Evolutionary conservation across 2,888 invertebrate species (phyloP).

Genomic region (Drosophila mayaguana): DNA sequence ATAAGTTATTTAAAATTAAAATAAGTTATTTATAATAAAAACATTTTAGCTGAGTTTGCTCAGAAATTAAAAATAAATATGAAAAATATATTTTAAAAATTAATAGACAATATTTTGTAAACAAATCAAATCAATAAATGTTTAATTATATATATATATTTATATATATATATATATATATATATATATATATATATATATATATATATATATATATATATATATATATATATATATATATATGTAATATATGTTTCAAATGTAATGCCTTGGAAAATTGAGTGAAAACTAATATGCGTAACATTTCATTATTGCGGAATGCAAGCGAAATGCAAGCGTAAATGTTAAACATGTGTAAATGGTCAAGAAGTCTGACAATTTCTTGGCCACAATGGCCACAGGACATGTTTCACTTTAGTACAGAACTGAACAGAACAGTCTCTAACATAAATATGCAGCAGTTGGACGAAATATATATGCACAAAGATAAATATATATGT

Average conservation of each 20-base stretch:
- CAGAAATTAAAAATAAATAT: too few species aligned
- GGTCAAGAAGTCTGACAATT: constrained; percentile 29
- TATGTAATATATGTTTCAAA: too few species aligned
- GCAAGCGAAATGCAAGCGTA: constrained; percentile 33
- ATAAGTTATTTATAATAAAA: not conserved
- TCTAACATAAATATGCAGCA: constrained; percentile 62
- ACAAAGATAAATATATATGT: constrained; percentile 21
- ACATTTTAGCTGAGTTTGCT: not conserved
- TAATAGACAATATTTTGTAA: too few species aligned
- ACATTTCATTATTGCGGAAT: constrained; percentile 37
- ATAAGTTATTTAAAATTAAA: not conserved
- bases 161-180: too few species aligned
- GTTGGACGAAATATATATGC: constrained; percentile 16
- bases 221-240: too few species aligned
- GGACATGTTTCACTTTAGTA: constrained; percentile 65
- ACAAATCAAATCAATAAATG: too few species aligned
- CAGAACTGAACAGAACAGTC: not conserved
- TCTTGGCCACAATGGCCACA: constrained; percentile 59
- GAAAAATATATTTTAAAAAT: too few species aligned
- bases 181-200: too few species aligned
- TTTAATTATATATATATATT: too few species aligned
- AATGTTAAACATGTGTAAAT: constrained; percentile 53
- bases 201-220: too few species aligned
- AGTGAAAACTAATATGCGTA: constrained; percentile 26
- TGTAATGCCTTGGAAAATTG: not conserved